Conservation (phyloP, 2,888 invertebrate genomes). For the Amphipyra berbera region DNA sequence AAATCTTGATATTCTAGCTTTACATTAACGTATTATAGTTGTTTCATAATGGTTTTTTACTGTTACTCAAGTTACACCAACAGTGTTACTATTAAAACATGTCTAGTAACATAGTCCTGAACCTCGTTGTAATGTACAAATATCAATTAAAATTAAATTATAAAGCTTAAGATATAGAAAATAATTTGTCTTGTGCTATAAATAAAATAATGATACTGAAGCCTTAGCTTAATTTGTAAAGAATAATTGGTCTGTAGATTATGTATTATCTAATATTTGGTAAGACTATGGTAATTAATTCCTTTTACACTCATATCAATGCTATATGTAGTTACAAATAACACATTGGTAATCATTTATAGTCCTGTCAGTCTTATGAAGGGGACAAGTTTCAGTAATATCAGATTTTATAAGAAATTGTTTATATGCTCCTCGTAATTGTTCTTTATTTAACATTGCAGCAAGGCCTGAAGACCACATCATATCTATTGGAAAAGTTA, state of each 20-base stretch:
- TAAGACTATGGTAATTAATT: not conserved
- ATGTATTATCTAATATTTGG: not conserved
- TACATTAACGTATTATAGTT: conserved; percentile 4
- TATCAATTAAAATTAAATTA: conserved; percentile 1
- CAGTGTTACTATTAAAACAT: not conserved
- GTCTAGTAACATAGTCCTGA: not conserved
- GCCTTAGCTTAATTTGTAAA: not conserved
- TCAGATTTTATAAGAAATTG: not conserved
- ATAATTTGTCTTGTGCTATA: not conserved
- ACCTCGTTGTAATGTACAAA: not conserved
- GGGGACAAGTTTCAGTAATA: not conserved
- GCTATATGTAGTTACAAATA: not conserved
- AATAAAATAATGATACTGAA: not conserved
- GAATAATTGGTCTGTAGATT: not conserved
- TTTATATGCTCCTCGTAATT: not conserved
- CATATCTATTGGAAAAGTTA: conserved; percentile 95
- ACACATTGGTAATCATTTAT: not conserved
- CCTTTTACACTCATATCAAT: not conserved
- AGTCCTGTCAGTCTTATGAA: not conserved
- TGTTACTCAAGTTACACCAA: not conserved
- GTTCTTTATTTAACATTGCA: conserved; percentile 62
- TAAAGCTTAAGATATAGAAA: conserved; percentile 1
- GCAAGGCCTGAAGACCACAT: conserved; percentile 91
- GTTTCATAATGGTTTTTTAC: conserved; percentile 9
- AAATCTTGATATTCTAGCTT: conserved; percentile 21